These are phyloP conservation scores for Nesogale talazaci DNA, from an alignment of 2,113 vertebrate species.

Conservation along the genomic window DNA sequence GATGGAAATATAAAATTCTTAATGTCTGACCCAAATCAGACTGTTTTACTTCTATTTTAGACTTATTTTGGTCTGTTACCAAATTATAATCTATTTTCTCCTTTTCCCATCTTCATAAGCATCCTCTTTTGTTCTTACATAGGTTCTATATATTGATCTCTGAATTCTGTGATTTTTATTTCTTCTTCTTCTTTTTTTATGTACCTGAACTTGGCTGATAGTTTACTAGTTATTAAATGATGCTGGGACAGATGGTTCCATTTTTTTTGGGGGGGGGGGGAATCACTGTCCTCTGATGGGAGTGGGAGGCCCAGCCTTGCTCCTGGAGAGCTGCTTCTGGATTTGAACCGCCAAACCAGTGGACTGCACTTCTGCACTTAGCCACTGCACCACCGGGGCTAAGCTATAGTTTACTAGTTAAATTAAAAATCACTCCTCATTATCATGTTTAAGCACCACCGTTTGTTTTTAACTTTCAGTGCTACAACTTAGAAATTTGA, in stretches of 20 bases:
- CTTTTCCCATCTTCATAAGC: neutral
- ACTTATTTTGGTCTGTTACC: neutral
- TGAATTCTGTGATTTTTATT: neutral
- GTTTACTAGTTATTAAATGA: neutral
- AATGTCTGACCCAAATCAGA: neutral
- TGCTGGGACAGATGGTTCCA: too few species aligned
- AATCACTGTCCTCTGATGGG: too few species aligned
- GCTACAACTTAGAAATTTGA: neutral
- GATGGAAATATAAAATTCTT: neutral
- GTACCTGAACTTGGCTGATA: neutral
- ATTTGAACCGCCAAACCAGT: too few species aligned
- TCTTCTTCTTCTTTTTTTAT: neutral
- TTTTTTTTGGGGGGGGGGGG: too few species aligned
- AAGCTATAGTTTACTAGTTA: neutral
- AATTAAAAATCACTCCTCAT: neutral
- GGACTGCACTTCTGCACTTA: too few species aligned
- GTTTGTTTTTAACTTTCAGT: neutral
- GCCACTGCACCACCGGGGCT: too few species aligned
- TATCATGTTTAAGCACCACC: neutral
- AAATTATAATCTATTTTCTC: neutral
- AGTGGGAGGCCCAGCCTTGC: too few species aligned
- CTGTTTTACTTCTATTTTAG: neutral
- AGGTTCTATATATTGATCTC: neutral
- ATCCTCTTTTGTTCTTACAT: neutral
- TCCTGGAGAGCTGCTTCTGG: too few species aligned